These are phyloP conservation scores for Dysidea cf. avara DNA, from an alignment of 37 sponge, comb jelly and placozoan species.

Conservation along the genomic window DNA sequence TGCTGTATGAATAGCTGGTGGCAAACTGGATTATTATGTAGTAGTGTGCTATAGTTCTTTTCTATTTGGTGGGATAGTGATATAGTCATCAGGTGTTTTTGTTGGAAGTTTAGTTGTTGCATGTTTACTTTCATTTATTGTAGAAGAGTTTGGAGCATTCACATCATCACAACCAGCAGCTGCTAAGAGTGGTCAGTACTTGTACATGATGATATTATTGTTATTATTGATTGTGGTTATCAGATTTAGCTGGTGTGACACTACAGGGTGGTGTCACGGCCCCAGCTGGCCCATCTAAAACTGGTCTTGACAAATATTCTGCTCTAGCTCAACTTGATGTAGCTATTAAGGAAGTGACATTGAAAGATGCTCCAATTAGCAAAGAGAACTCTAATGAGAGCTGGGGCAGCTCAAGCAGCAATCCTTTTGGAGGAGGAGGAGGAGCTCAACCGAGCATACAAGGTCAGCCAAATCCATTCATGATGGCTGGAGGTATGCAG, in stretches of 20 bases:
- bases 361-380: slow-evolving; percentile 24
- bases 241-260: neutral
- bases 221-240: neutral
- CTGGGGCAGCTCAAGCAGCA: neutral
- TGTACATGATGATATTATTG: neutral
- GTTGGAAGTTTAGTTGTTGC: no score
- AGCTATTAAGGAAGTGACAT: slow-evolving; percentile 39
- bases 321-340: slow-evolving; percentile 63
- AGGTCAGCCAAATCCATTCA: neutral
- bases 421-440: slow-evolving; percentile 15
- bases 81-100: no score
- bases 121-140: neutral
- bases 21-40: no score
- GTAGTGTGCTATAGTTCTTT: no score
- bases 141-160: slow-evolving; percentile 64
- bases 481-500: neutral
- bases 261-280: neutral
- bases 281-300: neutral
- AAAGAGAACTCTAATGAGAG: no score
- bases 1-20: no score
- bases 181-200: neutral
- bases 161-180: slow-evolving; percentile 37
- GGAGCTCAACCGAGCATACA: neutral
- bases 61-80: no score
- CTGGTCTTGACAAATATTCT: slow-evolving; percentile 54